Conservation (phyloP, 2,113 vertebrate genomes). For the Rhinopithecus roxellana region DNA sequence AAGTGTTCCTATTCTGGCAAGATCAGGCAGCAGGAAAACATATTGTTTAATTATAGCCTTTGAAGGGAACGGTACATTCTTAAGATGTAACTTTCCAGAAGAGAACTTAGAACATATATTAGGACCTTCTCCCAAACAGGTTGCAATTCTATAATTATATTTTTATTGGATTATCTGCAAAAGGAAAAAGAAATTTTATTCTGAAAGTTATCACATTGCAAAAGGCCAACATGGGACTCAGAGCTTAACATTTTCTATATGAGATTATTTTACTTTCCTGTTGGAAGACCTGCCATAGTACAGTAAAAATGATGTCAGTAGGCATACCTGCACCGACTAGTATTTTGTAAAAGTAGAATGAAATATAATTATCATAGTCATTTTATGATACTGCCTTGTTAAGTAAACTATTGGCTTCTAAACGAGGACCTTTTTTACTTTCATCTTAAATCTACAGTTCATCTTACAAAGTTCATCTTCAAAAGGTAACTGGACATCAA, state of each 20-base stretch:
- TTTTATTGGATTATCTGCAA: background rate
- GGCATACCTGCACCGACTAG: background rate
- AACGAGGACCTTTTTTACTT: background rate
- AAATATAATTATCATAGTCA: background rate
- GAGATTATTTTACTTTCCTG: background rate
- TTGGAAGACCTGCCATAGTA: background rate
- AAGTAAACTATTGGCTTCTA: conserved; percentile 20
- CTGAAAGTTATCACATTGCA: background rate
- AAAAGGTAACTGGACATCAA: background rate
- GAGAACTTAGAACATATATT: background rate
- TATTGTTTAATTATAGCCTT: conserved; percentile 52
- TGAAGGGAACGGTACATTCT: conserved; percentile 25
- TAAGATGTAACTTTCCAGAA: conserved; percentile 1
- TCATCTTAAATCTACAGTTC: background rate
- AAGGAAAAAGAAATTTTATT: background rate
- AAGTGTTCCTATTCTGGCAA: background rate
- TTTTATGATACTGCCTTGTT: background rate
- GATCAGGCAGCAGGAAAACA: conserved; percentile 34
- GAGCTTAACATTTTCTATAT: background rate
- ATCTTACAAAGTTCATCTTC: background rate
- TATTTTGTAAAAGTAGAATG: background rate
- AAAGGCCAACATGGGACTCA: background rate
- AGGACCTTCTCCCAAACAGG: background rate
- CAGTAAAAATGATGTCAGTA: background rate
- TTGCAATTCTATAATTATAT: background rate